Evolutionary conservation across 2,888 invertebrate species (phyloP).

Genomic region (Drosophila gaucha): DNA sequence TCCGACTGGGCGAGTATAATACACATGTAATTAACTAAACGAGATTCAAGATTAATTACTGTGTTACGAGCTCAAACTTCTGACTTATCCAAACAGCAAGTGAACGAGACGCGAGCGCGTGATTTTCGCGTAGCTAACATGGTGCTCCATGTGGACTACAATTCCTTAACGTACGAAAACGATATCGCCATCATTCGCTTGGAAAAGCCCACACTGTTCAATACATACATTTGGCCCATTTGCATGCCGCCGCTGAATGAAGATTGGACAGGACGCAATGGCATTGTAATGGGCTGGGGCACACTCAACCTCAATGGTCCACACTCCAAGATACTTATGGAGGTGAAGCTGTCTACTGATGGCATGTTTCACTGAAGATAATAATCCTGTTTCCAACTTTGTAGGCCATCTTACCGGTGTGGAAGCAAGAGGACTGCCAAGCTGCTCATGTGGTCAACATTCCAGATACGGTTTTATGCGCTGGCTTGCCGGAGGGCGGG

Average conservation of each 20-base stretch:
- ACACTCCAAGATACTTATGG: constrained; percentile 89
- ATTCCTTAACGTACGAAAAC: constrained; percentile 88
- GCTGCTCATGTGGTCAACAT: constrained; percentile 88
- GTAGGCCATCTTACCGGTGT: constrained; percentile 88
- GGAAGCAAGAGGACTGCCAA: constrained; percentile 89
- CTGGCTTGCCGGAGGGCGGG: constrained; percentile 90
- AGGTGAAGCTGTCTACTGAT: constrained; percentile 85
- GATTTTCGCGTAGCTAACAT: constrained; percentile 90
- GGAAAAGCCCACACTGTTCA: constrained; percentile 88
- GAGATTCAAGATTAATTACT: not conserved
- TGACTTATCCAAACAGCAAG: no score
- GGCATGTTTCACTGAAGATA: not conserved
- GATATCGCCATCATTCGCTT: constrained; percentile 92
- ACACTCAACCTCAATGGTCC: constrained; percentile 90
- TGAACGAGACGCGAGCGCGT: constrained; percentile 89
- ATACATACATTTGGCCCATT: constrained; percentile 93
- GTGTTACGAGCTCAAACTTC: no score
- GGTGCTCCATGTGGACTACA: constrained; percentile 89
- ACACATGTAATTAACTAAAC: constrained; percentile 85
- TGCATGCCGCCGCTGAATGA: constrained; percentile 90
- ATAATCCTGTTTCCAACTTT: not conserved
- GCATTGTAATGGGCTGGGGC: constrained; percentile 92
- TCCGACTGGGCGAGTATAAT: constrained; percentile 93
- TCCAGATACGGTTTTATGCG: constrained; percentile 90
- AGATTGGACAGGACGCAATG: constrained; percentile 87